phyloP scores from a whole-genome alignment of 53 echinoderm and acorn worm genomes.

The Crossaster papposus region DNA sequence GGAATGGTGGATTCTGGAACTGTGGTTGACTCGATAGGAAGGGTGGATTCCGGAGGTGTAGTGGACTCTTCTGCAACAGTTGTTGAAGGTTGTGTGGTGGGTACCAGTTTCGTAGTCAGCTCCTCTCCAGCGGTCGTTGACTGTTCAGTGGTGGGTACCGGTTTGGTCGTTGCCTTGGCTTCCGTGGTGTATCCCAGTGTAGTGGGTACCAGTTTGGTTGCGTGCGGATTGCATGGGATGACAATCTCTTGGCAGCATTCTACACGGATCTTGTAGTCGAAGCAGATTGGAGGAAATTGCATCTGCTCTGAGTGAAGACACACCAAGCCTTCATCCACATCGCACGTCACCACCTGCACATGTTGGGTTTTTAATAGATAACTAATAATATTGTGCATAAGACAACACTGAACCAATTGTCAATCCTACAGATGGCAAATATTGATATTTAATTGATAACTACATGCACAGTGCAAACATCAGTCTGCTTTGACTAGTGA shows the following conservation, averaged over 20 bases:
- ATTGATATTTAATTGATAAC: neutral
- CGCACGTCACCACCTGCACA: constrained; percentile 49
- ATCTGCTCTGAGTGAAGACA: constrained; percentile 58
- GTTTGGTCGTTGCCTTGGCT: neutral
- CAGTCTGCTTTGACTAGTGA: no score
- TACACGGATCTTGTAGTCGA: constrained; percentile 60
- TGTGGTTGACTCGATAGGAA: constrained; percentile 14
- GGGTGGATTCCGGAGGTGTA: neutral
- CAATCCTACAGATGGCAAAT: neutral
- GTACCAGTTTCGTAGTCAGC: neutral
- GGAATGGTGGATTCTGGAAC: constrained; percentile 3
- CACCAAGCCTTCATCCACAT: constrained; percentile 47
- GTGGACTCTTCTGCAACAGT: no score
- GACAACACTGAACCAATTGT: neutral
- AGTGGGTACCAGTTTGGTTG: neutral
- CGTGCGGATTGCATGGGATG: constrained; percentile 10
- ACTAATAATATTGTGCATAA: neutral
- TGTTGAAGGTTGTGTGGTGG: no score
- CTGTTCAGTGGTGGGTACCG: constrained; percentile 7
- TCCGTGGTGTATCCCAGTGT: constrained; percentile 6
- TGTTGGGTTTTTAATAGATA: neutral
- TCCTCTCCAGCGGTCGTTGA: neutral
- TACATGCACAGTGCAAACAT: neutral
- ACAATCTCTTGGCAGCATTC: constrained; percentile 46
- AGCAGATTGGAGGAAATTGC: constrained; percentile 50